phyloP scores from a whole-genome alignment of 64 coral and sea anemone genomes.

The Trachythela sp. region DNA sequence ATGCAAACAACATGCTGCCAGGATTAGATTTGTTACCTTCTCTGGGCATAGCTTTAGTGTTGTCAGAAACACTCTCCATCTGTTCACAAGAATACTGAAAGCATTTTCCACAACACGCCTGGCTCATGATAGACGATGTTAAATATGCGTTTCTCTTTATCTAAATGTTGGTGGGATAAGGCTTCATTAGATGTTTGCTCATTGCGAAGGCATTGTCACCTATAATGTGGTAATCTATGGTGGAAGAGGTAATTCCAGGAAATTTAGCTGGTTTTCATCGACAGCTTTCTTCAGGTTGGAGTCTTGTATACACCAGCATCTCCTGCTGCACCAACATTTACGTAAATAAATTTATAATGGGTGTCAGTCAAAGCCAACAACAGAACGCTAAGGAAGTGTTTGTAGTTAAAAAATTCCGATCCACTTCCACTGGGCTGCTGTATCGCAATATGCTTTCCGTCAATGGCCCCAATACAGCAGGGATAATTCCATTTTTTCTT shows the following conservation, averaged over 20 bases:
- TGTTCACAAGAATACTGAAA: not conserved
- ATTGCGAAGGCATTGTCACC: not conserved
- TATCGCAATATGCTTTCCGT: slow-evolving; percentile 30
- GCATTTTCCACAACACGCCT: not conserved
- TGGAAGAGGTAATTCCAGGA: not conserved
- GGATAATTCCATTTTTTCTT: slow-evolving; percentile 37
- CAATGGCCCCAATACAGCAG: slow-evolving; percentile 29
- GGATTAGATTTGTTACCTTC: not conserved
- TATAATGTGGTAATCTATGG: not conserved
- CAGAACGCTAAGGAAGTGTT: slow-evolving; percentile 23
- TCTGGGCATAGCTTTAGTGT: not conserved
- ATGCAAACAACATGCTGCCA: not conserved
- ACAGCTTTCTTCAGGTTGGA: slow-evolving; percentile 21
- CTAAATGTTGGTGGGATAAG: not conserved
- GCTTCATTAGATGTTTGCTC: not conserved
- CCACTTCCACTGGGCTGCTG: slow-evolving; percentile 1
- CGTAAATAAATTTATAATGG: not conserved
- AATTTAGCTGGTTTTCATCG: not conserved
- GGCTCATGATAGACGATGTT: not conserved
- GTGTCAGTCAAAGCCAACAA: slow-evolving; percentile 4
- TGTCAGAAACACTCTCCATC: not conserved
- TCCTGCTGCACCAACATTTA: slow-evolving; percentile 17
- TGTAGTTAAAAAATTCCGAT: slow-evolving; percentile 38
- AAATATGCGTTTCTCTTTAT: not conserved
- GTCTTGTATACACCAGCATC: slow-evolving; percentile 25